Conservation (phyloP, 2,888 invertebrate species). For the Cryptophagus acutangulus region DNA sequence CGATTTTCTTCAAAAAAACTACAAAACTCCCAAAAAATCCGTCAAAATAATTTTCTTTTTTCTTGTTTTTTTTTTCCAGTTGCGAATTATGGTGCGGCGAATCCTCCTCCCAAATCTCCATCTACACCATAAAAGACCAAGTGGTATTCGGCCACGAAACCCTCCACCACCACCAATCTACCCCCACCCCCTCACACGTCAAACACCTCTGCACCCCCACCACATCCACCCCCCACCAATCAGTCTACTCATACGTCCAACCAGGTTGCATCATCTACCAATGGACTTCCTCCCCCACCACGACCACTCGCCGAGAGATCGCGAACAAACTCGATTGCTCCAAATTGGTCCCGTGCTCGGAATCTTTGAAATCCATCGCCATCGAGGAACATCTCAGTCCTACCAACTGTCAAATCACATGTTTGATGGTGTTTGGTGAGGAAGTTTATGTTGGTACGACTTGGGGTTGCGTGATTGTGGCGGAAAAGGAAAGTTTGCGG, state of each 20-base stretch:
- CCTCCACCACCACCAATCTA: constrained; percentile 58
- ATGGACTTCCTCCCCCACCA: constrained; percentile 70
- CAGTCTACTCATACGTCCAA: constrained; percentile 76
- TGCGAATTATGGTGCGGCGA: constrained; percentile 90
- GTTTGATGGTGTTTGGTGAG: constrained; percentile 61
- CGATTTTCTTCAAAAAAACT: too few relatives aligned
- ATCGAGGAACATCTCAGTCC: constrained; percentile 81
- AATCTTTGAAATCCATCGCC: constrained; percentile 84
- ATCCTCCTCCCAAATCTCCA: constrained; percentile 69
- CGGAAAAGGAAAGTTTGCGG: constrained; percentile 71
- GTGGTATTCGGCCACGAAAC: constrained; percentile 71
- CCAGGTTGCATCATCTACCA: constrained; percentile 86
- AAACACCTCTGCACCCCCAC: constrained; percentile 64
- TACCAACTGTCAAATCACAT: constrained; percentile 69
- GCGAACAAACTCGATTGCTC: constrained; percentile 83
- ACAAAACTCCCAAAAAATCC: too few relatives aligned
- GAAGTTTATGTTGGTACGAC: constrained; percentile 89
- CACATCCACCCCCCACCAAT: constrained; percentile 54
- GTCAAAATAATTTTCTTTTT: too few relatives aligned
- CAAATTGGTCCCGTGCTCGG: constrained; percentile 86
- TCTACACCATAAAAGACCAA: constrained; percentile 67
- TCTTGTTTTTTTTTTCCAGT: constrained; percentile 39
- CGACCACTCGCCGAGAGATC: constrained; percentile 58
- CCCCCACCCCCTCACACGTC: constrained; percentile 60
- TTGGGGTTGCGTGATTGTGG: constrained; percentile 90